Percentiles rank a stretch among this genome's conserved stretches.
phyloP scores from a whole-genome alignment of 2,797 vertebrate genomes.

The Nothura maculosa region DNA sequence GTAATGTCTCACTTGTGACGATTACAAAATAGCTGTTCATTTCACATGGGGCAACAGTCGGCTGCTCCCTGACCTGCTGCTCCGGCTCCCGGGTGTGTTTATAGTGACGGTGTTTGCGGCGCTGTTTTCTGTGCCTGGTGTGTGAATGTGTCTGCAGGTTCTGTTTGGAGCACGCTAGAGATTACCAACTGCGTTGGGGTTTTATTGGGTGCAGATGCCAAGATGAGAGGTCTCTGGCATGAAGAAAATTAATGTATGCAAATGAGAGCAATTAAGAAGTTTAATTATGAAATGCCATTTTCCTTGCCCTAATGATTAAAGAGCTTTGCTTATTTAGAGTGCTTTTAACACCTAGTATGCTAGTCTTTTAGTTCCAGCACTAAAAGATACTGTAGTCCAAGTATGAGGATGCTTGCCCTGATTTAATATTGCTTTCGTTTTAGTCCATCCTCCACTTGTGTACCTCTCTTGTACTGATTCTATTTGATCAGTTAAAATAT shows the following conservation, averaged over 20 bases:
- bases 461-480: rapidly evolving
- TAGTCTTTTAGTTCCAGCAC: neutral
- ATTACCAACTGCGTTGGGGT: neutral
- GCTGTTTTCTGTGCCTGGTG: neutral
- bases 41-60: neutral
- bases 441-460: neutral
- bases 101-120: neutral
- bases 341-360: neutral
- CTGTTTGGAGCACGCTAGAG: neutral
- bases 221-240: neutral
- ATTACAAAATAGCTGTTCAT: neutral
- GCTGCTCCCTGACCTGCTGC: neutral
- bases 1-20: slow-evolving; percentile 7
- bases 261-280: slow-evolving; percentile 18
- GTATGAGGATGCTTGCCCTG: neutral
- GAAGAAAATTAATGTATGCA: neutral
- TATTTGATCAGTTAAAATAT: neutral
- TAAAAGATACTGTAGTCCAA: neutral
- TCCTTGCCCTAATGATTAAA: neutral
- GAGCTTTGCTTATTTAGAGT: neutral
- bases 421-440: neutral
- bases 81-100: neutral
- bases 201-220: neutral
- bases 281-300: neutral
- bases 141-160: neutral